Evolutionary conservation across 2,113 vertebrate genomes (phyloP).

Genomic region (Ptilonorhynchus violaceus): DNA sequence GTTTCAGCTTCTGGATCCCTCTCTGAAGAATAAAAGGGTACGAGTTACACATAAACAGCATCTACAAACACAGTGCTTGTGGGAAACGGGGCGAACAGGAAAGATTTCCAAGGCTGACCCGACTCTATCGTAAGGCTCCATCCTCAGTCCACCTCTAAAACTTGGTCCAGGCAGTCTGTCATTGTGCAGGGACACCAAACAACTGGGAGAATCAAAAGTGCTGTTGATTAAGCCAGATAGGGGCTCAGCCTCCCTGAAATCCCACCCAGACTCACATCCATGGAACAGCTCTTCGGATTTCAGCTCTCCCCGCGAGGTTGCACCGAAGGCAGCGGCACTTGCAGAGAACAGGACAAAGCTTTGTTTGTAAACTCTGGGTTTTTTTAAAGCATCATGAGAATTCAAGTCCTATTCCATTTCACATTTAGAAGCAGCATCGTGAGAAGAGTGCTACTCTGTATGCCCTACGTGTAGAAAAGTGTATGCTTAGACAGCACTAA

Average conservation of each 20-base stretch:
- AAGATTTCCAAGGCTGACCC: not conserved
- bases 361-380: not conserved
- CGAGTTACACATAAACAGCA: not conserved
- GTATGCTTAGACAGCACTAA: not conserved
- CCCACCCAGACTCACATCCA: not conserved
- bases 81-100: not conserved
- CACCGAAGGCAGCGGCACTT: not conserved
- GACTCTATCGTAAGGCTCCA: not conserved
- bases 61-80: not conserved
- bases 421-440: not conserved
- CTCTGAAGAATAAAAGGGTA: not conserved
- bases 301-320: not conserved
- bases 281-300: rapidly evolving
- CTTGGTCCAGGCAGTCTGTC: not conserved
- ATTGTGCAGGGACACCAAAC: not conserved
- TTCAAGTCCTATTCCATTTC: slow-evolving; percentile 31
- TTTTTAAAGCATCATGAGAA: slow-evolving; percentile 10
- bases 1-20: slow-evolving; percentile 14
- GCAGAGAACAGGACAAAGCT: not conserved
- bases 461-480: not conserved
- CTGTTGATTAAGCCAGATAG: not conserved
- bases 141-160: not conserved
- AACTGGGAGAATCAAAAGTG: not conserved
- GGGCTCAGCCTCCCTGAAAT: not conserved
- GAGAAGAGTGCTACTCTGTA: not conserved